Conservation (phyloP, 2,888 invertebrate species). For the Gymnosoma rotundatum region DNA sequence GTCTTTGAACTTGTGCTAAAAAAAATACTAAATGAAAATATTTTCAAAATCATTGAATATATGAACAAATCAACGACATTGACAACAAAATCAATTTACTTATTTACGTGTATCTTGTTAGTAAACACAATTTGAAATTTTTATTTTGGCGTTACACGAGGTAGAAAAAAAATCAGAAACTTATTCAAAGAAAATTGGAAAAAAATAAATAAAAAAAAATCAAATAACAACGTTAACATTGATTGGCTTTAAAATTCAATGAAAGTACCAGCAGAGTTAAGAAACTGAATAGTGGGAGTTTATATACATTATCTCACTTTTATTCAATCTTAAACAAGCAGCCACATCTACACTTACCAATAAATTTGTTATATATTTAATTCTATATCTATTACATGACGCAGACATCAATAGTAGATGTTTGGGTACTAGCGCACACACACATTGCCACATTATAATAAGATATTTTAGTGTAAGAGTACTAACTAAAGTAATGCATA, state of each 20-base stretch:
- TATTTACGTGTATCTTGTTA: conserved; percentile 63
- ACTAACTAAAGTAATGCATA: conserved; percentile 55
- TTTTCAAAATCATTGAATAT: conserved; percentile 14
- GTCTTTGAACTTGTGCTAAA: background rate
- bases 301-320: conserved; percentile 14
- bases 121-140: conserved; percentile 68
- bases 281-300: conserved; percentile 26
- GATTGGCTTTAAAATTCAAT: conserved; percentile 64
- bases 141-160: conserved; percentile 67
- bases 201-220: conserved; percentile 17
- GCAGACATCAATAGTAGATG: background rate
- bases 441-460: background rate
- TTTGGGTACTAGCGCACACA: background rate
- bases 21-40: conserved; percentile 1
- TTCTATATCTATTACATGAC: background rate
- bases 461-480: conserved; percentile 18
- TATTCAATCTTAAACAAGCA: conserved; percentile 2
- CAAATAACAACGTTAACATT: conserved; percentile 54
- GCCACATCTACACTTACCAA: background rate
- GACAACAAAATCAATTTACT: conserved; percentile 68
- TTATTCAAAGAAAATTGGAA: background rate
- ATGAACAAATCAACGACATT: conserved; percentile 56
- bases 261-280: conserved; percentile 27
- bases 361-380: background rate
- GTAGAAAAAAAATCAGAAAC: conserved; percentile 14